phyloP scores from a whole-genome alignment of 2,888 invertebrate genomes.

The Dynastes grantii region DNA sequence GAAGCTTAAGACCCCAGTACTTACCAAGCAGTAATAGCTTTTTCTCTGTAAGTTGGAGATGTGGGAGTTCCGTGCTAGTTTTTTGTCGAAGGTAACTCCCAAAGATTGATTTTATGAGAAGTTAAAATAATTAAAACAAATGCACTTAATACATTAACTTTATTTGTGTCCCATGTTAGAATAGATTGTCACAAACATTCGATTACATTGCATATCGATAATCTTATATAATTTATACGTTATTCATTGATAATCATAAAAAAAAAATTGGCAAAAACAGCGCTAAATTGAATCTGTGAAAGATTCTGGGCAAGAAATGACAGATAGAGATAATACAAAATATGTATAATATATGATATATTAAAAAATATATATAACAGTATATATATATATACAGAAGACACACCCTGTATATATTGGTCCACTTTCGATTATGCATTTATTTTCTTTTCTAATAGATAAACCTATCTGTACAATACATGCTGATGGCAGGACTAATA shows the following conservation, averaged over 20 bases:
- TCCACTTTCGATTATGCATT: background rate
- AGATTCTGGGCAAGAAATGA: background rate
- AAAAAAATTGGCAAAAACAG: background rate
- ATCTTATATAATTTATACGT: conserved; percentile 12
- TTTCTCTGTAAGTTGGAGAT: no score
- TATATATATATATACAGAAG: no score
- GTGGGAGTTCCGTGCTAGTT: no score
- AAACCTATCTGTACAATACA: conserved; percentile 12
- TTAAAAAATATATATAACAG: no score
- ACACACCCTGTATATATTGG: conserved; percentile 12
- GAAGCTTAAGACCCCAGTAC: no score
- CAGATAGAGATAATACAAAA: no score
- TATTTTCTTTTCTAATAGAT: background rate
- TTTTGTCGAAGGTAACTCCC: no score
- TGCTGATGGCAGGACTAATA: conserved; percentile 23
- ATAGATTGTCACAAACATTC: conserved; percentile 51
- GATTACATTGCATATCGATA: conserved; percentile 7
- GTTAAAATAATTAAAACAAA: no score
- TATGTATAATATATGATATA: no score
- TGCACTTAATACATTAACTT: conserved; percentile 4
- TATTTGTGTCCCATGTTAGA: conserved; percentile 53
- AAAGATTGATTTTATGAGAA: no score
- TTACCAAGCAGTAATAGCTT: no score
- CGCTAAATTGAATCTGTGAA: background rate
- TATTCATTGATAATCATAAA: background rate